Base-by-base conservation (phyloP, 2,888 invertebrate species). In the Microplitis manilae region DNA sequence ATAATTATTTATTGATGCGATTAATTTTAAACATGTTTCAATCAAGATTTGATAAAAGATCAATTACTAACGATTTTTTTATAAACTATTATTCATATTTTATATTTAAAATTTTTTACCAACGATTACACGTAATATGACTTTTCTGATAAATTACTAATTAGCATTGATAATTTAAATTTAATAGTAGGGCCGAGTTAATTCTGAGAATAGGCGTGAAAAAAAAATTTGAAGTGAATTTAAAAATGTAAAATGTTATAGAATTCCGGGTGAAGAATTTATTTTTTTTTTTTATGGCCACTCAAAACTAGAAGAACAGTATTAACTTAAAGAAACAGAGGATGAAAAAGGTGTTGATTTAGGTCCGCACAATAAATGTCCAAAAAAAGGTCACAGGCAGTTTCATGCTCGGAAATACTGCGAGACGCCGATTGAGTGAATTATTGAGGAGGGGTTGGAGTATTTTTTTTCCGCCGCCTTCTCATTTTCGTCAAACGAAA, bases 271-370 rank as follows among this genome's bases (percentile, higher is more conserved):
- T 50, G 13, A 50, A 50, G 50, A 50, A 50, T 40, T 39, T 68
- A 7, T 30, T 17, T 17, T 70, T n/a, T 70, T n/a, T 60, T 60
- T n/a, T 60, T 60, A 59, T 13, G 67, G 38, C 30, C n/a, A 67
- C n/a, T 67, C 50, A 50, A 13, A 50, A 50, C 13, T 50, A 50
- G 50, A 50, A 50, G 50, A 50, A 50, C 15, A 7, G 15, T 62
- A 15, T 20, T 20, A 69, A 20, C 17, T 8, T 50, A 13, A 71
- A 65, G 81, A 82, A 80, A 80, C 77, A 75, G 79, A 75, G 75
- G 79, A 85, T 84, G 79, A 71, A 80, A 79, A 83, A 79, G 82
- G 81, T 81, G 80, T 80, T 80, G 80, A 82, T 80, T 79, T 82
- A 80, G 79, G 81, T 72, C 80, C 68, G 74, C 8, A 50, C 75